Evolutionary conservation across 2,113 vertebrate genomes (phyloP), one percentile per base, ranked within the genome.

Genomic region (Marcusenius ussheri): DNA sequence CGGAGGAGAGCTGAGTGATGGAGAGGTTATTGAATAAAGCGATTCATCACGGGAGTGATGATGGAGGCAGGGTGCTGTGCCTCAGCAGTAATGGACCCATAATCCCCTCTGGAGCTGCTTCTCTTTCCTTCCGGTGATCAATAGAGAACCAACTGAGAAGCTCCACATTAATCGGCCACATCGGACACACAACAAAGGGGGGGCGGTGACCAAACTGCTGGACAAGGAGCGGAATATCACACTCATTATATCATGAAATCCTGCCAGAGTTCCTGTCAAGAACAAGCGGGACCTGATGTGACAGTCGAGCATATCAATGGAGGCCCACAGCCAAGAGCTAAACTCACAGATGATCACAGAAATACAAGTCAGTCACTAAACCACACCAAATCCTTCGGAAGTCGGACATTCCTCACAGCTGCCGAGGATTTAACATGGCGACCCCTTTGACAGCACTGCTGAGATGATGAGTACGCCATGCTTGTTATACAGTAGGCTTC

Each of bases 21-120:
- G 90, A 88, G 89, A 83, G 51, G 89, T 90, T 93, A 93, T 93
- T 89, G 91, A 93, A 92, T 88, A 87, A 49, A 86, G 88, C 15
- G 56, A 50, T 83, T 62, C 53, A 50, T 70, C 66, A 89, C 90
- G 83, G 87, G 89, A 90, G 49, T 56, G 84, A 70, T 27, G 74
- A 70, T 89, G 62, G 53, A 88, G 39, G 45, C 42, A 17, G 62
- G 56, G n/a, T 49, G 87, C n/a, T 88, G 35, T 10, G 87, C 35
- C 56, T 45, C 88, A 47, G 88, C 89, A 89, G 77, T 91, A 91
- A 92, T 90, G 90, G 91, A 74, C 88, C 91, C 83, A 53, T n/a
- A 87, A 70, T 88, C 88, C 88, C 42, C 24, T 49, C 53, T 74
- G 87, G 50, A 74, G 4, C 8, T 8, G 31, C 87, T 74, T 39